Conservation (phyloP, 2,888 invertebrate species). For the Eucera pruinosa region DNA sequence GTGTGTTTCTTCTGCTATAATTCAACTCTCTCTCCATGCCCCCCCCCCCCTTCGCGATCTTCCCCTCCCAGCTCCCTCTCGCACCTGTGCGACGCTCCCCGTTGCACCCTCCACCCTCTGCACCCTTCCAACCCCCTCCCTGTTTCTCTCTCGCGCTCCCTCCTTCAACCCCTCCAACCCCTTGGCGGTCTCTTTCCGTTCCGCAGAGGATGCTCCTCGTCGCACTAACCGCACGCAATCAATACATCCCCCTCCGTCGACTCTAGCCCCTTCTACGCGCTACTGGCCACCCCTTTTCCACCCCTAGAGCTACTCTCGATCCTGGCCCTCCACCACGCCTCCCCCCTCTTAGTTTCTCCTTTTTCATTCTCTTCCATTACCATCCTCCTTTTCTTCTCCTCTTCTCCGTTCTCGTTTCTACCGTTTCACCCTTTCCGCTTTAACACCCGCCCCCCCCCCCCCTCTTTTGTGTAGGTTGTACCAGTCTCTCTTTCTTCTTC, state of each 20-base stretch:
- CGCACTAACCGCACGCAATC: conserved; percentile 79
- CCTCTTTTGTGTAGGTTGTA: neutral
- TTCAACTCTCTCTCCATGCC: conserved; percentile 41
- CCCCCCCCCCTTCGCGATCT: neutral
- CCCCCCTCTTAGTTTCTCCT: neutral
- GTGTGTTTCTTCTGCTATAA: conserved; percentile 46
- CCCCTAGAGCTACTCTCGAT: conserved; percentile 67
- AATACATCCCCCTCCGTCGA: conserved; percentile 77
- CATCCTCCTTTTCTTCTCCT: conserved; percentile 32
- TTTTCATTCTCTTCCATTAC: conserved; percentile 18
- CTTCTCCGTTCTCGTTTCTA: conserved; percentile 4
- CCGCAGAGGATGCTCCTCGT: conserved; percentile 59
- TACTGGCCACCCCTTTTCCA: conserved; percentile 41
- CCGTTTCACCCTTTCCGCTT: conserved; percentile 9
- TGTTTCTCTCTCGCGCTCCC: neutral
- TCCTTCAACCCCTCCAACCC: neutral
- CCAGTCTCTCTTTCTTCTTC: conserved; percentile 6
- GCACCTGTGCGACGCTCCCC: conserved; percentile 36
- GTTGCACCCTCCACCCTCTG: neutral
- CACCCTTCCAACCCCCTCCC: conserved; percentile 1
- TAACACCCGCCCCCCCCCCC: conserved; percentile 7
- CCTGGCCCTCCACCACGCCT: conserved; percentile 64
- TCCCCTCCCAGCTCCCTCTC: neutral
- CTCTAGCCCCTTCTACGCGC: conserved; percentile 57
- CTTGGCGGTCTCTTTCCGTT: conserved; percentile 27